A percentile compares a stretch with the other conserved stretches of the same genome.
These are phyloP conservation scores for Platyrinchus mystaceus DNA, from an alignment of 2,797 vertebrate genomes.

Conservation along the genomic window DNA sequence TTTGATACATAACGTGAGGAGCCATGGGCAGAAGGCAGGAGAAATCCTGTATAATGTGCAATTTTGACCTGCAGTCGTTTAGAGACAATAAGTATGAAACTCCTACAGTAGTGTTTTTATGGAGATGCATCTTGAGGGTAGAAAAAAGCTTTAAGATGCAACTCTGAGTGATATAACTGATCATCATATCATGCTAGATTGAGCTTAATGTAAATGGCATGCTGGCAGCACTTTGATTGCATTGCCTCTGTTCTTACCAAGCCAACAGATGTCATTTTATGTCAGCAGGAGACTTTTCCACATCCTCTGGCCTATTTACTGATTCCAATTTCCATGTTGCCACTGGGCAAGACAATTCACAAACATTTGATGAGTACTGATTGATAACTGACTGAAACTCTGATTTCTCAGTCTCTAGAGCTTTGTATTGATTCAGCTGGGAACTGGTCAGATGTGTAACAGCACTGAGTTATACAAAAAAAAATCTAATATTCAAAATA, in stretches of 20 bases:
- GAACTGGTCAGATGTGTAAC: not conserved
- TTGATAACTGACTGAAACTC: not conserved
- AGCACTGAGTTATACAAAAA: not conserved
- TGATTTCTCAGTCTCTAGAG: not conserved
- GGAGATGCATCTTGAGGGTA: not conserved
- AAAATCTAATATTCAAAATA: not conserved
- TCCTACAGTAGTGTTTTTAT: not conserved
- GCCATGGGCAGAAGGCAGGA: not conserved
- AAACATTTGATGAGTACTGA: not conserved
- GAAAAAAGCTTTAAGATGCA: not conserved
- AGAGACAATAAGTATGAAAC: not conserved
- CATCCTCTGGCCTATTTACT: slow-evolving; percentile 14
- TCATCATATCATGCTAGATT: not conserved
- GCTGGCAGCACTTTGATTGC: not conserved
- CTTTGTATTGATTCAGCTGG: not conserved
- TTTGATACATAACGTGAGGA: not conserved
- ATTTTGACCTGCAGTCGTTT: not conserved
- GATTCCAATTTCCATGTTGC: not conserved
- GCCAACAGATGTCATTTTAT: slow-evolving; percentile 22
- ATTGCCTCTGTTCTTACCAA: not conserved
- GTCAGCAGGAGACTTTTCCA: slow-evolving; percentile 14
- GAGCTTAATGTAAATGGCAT: not conserved
- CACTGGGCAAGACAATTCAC: not conserved
- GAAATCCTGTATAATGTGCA: not conserved
- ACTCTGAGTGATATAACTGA: not conserved